phyloP scores from a whole-genome alignment of 2,797 vertebrate genomes.

The Falco columbarius region DNA sequence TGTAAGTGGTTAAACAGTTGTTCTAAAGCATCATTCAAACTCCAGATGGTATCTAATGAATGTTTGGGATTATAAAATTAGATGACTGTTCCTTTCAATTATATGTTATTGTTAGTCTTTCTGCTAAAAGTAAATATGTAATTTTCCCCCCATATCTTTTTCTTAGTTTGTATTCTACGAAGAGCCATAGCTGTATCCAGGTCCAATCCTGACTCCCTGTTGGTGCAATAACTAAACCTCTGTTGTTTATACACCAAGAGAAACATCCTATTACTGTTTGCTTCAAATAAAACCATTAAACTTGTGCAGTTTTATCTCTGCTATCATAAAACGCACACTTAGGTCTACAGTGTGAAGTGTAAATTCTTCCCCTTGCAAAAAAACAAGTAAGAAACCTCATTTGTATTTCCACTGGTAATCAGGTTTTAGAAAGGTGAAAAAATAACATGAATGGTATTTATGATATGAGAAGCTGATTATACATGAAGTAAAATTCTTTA shows the following conservation, averaged over 20 bases:
- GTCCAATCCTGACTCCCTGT: background rate
- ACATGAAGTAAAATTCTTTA: constrained; percentile 6
- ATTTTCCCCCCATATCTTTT: background rate
- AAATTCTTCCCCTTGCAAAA: background rate
- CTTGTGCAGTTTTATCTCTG: background rate
- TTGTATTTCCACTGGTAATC: background rate
- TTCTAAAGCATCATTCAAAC: background rate
- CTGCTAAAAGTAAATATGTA: background rate
- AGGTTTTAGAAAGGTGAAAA: background rate
- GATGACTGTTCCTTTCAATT: background rate
- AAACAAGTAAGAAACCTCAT: background rate
- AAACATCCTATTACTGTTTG: background rate
- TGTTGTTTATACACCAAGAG: background rate
- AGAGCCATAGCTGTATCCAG: background rate
- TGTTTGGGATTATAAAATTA: background rate
- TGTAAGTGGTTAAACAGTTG: background rate
- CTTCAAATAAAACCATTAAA: background rate
- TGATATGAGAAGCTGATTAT: constrained; percentile 1
- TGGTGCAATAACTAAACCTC: background rate
- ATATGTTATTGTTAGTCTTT: background rate
- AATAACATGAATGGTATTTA: background rate
- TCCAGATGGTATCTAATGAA: constrained; percentile 8
- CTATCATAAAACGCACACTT: background rate
- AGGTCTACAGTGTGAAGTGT: background rate
- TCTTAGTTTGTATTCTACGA: background rate